Base-by-base conservation (phyloP, 2,113 vertebrate genomes). In the Osmerus mordax region DNA sequence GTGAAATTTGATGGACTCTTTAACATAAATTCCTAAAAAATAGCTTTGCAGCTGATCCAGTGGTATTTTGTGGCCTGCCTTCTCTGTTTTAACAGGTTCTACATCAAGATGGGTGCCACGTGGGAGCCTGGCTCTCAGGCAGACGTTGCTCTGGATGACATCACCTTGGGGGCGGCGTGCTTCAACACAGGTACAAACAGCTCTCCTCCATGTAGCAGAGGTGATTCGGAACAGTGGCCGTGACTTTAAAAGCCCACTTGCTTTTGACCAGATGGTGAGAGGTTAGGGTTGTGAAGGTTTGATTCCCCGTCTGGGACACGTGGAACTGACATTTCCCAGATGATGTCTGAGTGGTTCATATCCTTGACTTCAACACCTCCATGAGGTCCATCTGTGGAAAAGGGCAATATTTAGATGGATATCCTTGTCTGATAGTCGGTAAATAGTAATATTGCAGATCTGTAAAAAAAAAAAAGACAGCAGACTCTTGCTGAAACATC, bases 101-200 rank as follows among this genome's bases (percentile, higher is more conserved):
- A 81, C 0, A 71, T 97, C 28, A 92, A 90, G 61, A 79, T 97
- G 70, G 87, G 88, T 51, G 94, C 93, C 23, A 78, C 82, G 67
- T 96, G 95, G 95, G 84, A 66, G 62, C 86, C 85, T 82, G 92
- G 92, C 87, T 95, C 94, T 54, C 86, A 78, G 59, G 94, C 94
- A 74, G 93, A 95, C 74, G 83, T 97, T 25, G 94, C 94, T 58
- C 16, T 97, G 0, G 95, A 97, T 88, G 90, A 94, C 29, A 90
- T 96, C 63, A 91, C 94, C 0, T 80, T 97, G 72, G 93, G 92
- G 71, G 89, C 91, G 36, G 83, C 92, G 65, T 97, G 95, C 88
- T 94, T 94, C 70, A 64, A 79, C 55, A 78, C 88, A 1, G 94
- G 95, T 97, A 81, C 75, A 56, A 36, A 67, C 29, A 23, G 19